phyloP scores from a whole-genome alignment of 2,888 invertebrate species.

The Drosophila emarginata region DNA sequence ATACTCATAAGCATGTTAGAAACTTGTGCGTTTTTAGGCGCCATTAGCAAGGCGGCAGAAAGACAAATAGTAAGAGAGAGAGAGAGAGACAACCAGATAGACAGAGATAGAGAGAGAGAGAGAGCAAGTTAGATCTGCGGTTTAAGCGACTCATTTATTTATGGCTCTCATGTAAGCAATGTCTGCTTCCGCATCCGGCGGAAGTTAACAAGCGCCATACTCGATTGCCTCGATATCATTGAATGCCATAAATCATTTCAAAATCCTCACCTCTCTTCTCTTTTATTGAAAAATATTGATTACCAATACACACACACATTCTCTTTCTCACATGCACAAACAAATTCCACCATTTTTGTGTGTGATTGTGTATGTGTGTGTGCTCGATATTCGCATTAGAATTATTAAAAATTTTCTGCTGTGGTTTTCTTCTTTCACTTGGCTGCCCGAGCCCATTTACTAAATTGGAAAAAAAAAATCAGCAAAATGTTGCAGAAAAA shows the following conservation, averaged over 20 bases:
- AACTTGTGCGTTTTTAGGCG: constrained; percentile 56
- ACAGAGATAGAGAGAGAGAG: neutral
- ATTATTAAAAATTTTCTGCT: constrained; percentile 72
- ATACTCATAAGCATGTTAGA: constrained; percentile 6
- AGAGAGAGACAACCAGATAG: neutral
- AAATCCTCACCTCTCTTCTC: neutral
- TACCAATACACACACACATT: constrained; percentile 9
- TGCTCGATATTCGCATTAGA: constrained; percentile 63
- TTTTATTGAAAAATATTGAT: constrained; percentile 8
- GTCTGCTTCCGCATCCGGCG: constrained; percentile 34
- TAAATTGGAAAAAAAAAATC: constrained; percentile 61
- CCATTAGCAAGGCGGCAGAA: constrained; percentile 39
- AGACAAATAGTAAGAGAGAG: neutral
- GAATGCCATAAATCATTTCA: constrained; percentile 11
- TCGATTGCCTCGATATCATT: constrained; percentile 7
- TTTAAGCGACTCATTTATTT: neutral
- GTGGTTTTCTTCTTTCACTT: constrained; percentile 70
- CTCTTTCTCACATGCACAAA: neutral
- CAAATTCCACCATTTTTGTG: constrained; percentile 11
- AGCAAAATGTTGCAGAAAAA: constrained; percentile 37
- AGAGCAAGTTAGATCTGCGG: neutral
- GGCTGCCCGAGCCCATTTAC: constrained; percentile 73
- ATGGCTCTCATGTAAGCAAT: neutral
- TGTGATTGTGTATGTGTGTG: neutral
- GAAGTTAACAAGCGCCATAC: constrained; percentile 17